These are phyloP conservation scores for Apodemia zela DNA, from an alignment of 2,888 invertebrate species.

Conservation along the genomic window DNA sequence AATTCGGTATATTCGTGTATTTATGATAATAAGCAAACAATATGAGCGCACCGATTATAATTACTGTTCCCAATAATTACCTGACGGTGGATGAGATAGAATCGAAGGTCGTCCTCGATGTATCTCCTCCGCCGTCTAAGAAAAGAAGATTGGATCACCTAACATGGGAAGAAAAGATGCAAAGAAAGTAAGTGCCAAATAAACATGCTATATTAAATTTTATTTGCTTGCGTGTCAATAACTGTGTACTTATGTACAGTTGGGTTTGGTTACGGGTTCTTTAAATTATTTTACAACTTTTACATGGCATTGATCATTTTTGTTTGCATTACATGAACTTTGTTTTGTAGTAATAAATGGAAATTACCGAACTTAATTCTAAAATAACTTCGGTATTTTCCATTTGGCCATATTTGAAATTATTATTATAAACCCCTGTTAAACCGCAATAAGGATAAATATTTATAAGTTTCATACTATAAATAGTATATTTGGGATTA, in stretches of 20 bases:
- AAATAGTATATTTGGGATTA: background rate
- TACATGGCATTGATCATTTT: background rate
- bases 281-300: background rate
- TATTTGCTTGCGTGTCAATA: conserved; percentile 24
- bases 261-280: background rate
- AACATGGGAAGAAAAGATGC: conserved; percentile 92
- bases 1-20: conserved; percentile 38
- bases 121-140: conserved; percentile 56
- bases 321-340: too few species aligned
- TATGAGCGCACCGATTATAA: conserved; percentile 76
- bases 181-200: conserved; percentile 88
- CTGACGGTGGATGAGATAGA: conserved; percentile 60
- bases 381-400: too few species aligned
- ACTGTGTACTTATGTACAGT: background rate
- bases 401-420: too few species aligned
- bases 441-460: too few species aligned
- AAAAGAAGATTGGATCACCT: conserved; percentile 91
- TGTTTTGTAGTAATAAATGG: too few species aligned
- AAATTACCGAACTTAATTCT: too few species aligned
- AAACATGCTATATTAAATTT: background rate
- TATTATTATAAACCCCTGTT: too few species aligned
- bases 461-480: too few species aligned
- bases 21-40: conserved; percentile 34
- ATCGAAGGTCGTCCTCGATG: conserved; percentile 52
- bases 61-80: conserved; percentile 74